These are phyloP conservation scores for Otolemur crassicaudatus DNA, from an alignment of 2,797 vertebrate genomes.

Conservation along the genomic window DNA sequence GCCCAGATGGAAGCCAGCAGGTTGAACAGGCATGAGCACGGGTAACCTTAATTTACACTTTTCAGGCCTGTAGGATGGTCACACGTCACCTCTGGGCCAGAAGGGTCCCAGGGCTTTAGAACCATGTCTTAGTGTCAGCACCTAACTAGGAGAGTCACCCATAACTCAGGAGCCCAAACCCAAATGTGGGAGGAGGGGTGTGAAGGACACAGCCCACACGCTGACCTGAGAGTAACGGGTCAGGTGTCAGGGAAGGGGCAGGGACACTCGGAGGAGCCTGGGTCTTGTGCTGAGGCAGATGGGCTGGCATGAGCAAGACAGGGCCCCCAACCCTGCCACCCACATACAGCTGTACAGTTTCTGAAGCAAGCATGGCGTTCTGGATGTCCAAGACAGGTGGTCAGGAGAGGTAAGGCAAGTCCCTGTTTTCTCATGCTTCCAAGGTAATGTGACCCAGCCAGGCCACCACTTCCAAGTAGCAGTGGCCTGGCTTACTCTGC, in stretches of 20 bases:
- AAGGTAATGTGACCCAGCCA: neutral
- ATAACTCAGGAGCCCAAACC: neutral
- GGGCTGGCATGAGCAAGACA: neutral
- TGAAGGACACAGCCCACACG: too few species aligned
- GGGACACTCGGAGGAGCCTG: too few species aligned
- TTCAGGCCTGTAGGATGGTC: neutral
- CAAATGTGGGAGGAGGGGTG: rapidly evolving
- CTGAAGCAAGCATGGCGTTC: neutral
- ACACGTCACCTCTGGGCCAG: neutral
- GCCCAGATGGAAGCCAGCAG: neutral
- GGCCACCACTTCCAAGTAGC: neutral
- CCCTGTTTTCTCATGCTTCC: neutral
- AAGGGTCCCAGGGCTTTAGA: neutral
- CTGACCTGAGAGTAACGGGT: neutral
- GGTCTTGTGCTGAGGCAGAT: rapidly evolving
- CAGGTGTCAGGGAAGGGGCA: neutral
- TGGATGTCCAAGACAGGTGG: neutral
- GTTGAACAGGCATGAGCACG: neutral
- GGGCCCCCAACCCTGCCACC: too few species aligned
- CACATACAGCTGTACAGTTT: neutral
- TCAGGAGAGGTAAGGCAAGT: neutral
- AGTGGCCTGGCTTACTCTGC: neutral
- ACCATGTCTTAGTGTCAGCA: neutral
- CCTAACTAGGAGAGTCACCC: neutral
- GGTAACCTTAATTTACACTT: neutral